Percentiles rank a stretch among this genome's conserved stretches.
Conservation (phyloP, 1,140 invertebrate species). For the Sipha flava region DNA sequence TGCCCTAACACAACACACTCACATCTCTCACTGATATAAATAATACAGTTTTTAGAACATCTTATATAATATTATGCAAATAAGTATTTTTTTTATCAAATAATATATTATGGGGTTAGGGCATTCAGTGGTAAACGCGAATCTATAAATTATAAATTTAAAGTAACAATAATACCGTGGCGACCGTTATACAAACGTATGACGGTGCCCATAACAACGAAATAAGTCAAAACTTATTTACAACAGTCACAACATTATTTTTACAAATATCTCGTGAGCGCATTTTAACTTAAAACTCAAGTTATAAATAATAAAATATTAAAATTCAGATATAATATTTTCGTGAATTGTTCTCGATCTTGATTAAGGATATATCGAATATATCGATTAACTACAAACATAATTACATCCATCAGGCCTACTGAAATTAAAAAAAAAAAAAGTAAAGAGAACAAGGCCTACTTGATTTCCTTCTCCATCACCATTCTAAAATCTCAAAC, state of each 20-base stretch:
- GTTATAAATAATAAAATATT: neutral
- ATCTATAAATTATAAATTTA: slow-evolving; percentile 8
- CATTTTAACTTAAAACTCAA: neutral
- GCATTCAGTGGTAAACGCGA: neutral
- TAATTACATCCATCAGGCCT: neutral
- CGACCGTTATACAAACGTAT: slow-evolving; percentile 9
- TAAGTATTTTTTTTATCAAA: too few species aligned
- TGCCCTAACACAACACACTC: too few species aligned
- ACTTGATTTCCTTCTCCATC: slow-evolving; percentile 4
- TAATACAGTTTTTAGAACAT: too few species aligned
- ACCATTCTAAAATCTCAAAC: slow-evolving; percentile 8
- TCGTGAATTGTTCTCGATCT: neutral
- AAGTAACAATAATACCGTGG: slow-evolving; percentile 10
- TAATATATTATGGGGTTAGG: too few species aligned
- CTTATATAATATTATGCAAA: too few species aligned
- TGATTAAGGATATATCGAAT: neutral
- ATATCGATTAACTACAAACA: neutral
- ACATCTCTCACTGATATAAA: too few species aligned
- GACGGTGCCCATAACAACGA: slow-evolving; percentile 28
- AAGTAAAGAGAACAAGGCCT: slow-evolving; percentile 3
- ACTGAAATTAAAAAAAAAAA: neutral
- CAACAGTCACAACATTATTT: neutral
- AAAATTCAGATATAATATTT: neutral
- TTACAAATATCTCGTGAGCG: neutral
- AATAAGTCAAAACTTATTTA: slow-evolving; percentile 13